phyloP scores from a whole-genome alignment of 2,797 vertebrate genomes.

The Bryconaethiops microstoma region DNA sequence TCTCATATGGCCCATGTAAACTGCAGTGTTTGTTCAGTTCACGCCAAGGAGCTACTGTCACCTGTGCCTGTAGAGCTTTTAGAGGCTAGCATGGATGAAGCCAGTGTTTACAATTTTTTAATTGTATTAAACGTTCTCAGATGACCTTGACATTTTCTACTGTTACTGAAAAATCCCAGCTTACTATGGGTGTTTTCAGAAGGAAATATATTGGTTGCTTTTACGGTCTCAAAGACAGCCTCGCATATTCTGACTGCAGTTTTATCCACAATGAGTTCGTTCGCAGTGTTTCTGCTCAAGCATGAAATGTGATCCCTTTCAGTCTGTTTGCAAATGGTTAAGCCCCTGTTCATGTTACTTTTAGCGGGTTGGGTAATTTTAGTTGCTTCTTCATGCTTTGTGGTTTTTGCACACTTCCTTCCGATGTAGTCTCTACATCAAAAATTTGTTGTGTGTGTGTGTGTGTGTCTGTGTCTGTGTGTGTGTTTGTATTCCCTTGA shows the following conservation, averaged over 20 bases:
- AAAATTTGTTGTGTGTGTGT: slow-evolving; percentile 29
- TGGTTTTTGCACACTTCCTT: slow-evolving; percentile 85
- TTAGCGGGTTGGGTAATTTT: slow-evolving; percentile 55
- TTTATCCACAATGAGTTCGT: neutral
- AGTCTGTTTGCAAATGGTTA: slow-evolving; percentile 12
- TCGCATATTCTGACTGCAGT: neutral
- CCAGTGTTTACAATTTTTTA: neutral
- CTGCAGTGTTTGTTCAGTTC: slow-evolving; percentile 65
- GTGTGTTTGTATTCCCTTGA: slow-evolving; percentile 16
- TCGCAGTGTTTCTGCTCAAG: too few relatives aligned
- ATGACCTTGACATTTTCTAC: neutral
- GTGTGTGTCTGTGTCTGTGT: slow-evolving; percentile 19
- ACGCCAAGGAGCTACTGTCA: slow-evolving; percentile 13
- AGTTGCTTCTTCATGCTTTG: slow-evolving; percentile 72
- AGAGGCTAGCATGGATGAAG: slow-evolving; percentile 6
- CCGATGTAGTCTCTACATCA: slow-evolving; percentile 61
- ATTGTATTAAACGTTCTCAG: neutral
- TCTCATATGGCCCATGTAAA: slow-evolving; percentile 67
- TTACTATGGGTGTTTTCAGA: neutral
- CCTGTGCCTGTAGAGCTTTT: slow-evolving; percentile 33
- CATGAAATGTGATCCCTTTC: neutral
- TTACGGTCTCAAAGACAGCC: neutral
- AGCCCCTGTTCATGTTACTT: slow-evolving; percentile 28
- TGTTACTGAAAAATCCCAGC: neutral
- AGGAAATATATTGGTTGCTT: neutral